These are phyloP conservation scores for Pristionchus mayeri DNA, from an alignment of 2,888 invertebrate species.

Conservation along the genomic window DNA sequence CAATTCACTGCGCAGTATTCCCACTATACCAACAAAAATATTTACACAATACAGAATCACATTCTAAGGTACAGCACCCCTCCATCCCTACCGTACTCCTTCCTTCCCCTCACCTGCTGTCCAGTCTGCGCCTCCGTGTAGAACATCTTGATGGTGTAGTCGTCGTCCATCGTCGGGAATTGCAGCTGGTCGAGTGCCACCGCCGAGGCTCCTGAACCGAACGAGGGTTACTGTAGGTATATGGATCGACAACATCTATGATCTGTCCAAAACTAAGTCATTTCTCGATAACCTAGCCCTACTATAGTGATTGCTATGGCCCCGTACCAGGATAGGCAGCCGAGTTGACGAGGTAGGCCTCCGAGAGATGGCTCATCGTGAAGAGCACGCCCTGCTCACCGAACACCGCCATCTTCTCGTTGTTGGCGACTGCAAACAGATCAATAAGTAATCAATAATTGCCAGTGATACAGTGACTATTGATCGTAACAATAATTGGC, in stretches of 20 bases:
- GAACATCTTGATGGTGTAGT: constrained; percentile 73
- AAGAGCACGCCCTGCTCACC: constrained; percentile 74
- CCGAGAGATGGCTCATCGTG: constrained; percentile 64
- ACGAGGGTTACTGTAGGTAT: background rate
- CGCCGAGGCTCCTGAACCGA: constrained; percentile 74
- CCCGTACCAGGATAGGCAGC: constrained; percentile 48
- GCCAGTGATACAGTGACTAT: background rate
- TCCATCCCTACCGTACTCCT: constrained; percentile 6
- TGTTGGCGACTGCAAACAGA: constrained; percentile 51
- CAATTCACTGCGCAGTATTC: background rate
- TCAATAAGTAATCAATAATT: background rate
- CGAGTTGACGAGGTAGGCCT: constrained; percentile 65
- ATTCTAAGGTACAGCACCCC: background rate
- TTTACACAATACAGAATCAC: background rate
- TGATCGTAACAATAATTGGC: no score
- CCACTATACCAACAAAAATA: background rate
- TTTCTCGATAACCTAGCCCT: background rate
- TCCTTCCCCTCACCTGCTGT: constrained; percentile 39
- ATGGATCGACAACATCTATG: background rate
- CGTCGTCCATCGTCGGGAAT: constrained; percentile 72
- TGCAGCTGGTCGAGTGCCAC: constrained; percentile 76
- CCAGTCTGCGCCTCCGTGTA: constrained; percentile 67
- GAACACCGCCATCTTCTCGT: constrained; percentile 69
- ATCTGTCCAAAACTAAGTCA: background rate
- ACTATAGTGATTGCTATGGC: background rate